Conservation (phyloP, 1,140 invertebrate genomes). For the Trachymyrmex septentrionalis region DNA sequence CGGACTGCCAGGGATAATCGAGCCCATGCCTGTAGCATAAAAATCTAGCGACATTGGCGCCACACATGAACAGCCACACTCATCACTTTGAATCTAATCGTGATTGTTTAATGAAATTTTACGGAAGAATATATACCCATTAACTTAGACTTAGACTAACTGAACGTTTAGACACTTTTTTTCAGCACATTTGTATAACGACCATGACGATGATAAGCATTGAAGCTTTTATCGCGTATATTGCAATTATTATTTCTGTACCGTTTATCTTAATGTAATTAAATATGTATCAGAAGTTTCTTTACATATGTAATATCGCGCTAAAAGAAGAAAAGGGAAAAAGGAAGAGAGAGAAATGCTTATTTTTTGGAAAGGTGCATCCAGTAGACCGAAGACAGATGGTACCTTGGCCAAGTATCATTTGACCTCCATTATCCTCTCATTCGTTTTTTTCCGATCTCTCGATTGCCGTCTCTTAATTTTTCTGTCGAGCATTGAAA, state of each 20-base stretch:
- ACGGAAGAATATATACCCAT: not conserved
- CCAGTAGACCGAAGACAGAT: conserved; percentile 54
- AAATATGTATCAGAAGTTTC: not conserved
- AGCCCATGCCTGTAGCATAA: conserved; percentile 59
- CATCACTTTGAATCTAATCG: not conserved
- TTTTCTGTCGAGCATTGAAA: conserved; percentile 43
- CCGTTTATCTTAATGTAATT: not conserved
- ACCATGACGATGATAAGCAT: not conserved
- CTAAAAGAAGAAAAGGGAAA: not conserved
- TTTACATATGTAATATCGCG: not conserved
- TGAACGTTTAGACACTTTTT: not conserved
- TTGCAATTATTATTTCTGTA: not conserved
- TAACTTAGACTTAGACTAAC: not conserved
- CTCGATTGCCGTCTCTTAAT: conserved; percentile 55
- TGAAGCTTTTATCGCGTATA: not conserved
- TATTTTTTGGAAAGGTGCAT: conserved; percentile 49
- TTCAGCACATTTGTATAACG: not conserved
- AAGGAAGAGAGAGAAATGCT: conserved; percentile 28
- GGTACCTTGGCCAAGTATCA: conserved; percentile 40
- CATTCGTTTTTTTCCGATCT: conserved; percentile 44
- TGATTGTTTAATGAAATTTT: not conserved
- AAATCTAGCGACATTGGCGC: conserved; percentile 46
- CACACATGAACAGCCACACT: not conserved
- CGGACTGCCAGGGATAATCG: conserved; percentile 65
- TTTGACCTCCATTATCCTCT: conserved; percentile 64